A percentile compares a stretch with the other conserved stretches of the same genome.
phyloP scores from a whole-genome alignment of 2,888 invertebrate genomes.

The Venusia cambrica region DNA sequence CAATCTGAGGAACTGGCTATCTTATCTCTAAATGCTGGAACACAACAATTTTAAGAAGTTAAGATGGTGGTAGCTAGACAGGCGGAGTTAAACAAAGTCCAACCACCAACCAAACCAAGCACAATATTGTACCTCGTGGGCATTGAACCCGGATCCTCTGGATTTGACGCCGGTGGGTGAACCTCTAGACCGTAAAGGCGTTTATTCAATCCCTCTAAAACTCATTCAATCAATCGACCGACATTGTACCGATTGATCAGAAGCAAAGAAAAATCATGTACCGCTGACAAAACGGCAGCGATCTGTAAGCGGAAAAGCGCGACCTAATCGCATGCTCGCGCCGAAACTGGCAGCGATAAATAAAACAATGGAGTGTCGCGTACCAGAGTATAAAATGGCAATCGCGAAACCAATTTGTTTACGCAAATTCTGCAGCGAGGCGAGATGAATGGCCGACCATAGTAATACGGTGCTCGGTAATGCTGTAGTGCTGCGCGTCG shows the following conservation, averaged over 20 bases:
- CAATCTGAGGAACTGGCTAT: no score
- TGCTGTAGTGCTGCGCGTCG: constrained; percentile 48
- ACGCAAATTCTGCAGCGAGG: constrained; percentile 80
- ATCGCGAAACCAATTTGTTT: constrained; percentile 82
- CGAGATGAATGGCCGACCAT: constrained; percentile 79
- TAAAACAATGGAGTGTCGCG: constrained; percentile 79
- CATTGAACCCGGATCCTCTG: no score
- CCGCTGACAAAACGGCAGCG: constrained; percentile 68
- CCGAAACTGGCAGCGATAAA: constrained; percentile 78
- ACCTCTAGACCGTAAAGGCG: no score
- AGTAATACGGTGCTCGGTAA: constrained; percentile 70
- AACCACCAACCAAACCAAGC: no score
- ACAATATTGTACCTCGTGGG: no score
- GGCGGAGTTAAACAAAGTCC: no score
- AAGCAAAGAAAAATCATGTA: constrained; percentile 41
- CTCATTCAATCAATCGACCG: no score
- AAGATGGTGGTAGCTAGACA: no score
- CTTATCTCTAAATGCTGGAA: no score
- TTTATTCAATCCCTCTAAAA: no score
- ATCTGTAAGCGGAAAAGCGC: constrained; percentile 75
- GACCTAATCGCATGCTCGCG: constrained; percentile 75
- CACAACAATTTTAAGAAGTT: no score
- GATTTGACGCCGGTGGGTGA: no score
- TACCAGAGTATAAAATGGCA: constrained; percentile 80
- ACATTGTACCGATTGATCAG: constrained; percentile 7